phyloP scores from a whole-genome alignment of 2,888 invertebrate genomes.

The Drosophila cognata region DNA sequence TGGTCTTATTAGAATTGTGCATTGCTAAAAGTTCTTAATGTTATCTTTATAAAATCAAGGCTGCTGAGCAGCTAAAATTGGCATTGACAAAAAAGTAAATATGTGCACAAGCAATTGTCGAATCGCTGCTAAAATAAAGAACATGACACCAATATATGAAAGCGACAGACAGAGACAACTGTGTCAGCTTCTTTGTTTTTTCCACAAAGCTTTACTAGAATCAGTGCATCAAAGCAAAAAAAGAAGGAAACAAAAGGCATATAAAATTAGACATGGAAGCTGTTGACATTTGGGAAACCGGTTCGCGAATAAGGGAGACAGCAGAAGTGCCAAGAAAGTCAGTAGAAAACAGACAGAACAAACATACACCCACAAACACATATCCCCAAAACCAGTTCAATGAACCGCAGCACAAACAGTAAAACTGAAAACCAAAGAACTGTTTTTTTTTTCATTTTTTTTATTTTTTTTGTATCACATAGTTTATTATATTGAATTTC shows the following conservation, averaged over 20 bases:
- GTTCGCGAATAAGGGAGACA: slow-evolving; percentile 50
- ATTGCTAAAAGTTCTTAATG: background rate
- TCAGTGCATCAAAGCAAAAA: slow-evolving; percentile 16
- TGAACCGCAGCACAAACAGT: slow-evolving; percentile 49
- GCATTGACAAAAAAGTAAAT: slow-evolving; percentile 20
- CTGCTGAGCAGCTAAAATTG: slow-evolving; percentile 11
- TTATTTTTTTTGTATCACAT: slow-evolving; percentile 52
- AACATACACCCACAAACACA: background rate
- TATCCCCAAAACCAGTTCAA: slow-evolving; percentile 63
- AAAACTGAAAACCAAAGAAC: slow-evolving; percentile 8
- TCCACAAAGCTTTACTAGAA: slow-evolving; percentile 19
- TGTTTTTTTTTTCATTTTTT: slow-evolving; percentile 30
- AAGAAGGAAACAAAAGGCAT: slow-evolving; percentile 3
- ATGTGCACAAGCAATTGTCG: slow-evolving; percentile 53
- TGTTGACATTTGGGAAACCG: slow-evolving; percentile 43
- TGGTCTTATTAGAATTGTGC: too few species aligned
- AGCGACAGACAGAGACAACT: slow-evolving; percentile 21
- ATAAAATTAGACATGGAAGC: slow-evolving; percentile 33
- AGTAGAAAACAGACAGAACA: slow-evolving; percentile 1
- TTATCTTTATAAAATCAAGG: slow-evolving; percentile 6
- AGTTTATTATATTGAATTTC: slow-evolving; percentile 48
- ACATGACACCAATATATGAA: slow-evolving; percentile 43
- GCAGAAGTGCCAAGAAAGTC: slow-evolving; percentile 36
- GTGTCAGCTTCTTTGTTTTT: slow-evolving; percentile 35
- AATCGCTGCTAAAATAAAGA: slow-evolving; percentile 42